Evolutionary conservation across 1,140 invertebrate genomes (phyloP).

Genomic region (Leptestheria dahalacensis): DNA sequence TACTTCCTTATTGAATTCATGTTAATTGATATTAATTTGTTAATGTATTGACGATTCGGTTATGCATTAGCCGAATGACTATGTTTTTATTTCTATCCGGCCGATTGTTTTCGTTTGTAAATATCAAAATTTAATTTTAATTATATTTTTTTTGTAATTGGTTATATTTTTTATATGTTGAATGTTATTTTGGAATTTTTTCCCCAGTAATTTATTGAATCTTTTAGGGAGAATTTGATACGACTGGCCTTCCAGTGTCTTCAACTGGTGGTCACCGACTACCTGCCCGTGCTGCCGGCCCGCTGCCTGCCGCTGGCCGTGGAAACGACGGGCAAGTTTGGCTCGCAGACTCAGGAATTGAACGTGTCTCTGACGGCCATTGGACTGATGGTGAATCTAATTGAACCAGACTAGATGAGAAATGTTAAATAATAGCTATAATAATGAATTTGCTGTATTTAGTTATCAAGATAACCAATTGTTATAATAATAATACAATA

Average conservation of each 20-base stretch:
- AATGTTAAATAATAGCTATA: no score
- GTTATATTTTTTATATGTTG: conserved; percentile 13
- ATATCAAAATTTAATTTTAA: no score
- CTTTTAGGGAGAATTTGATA: conserved; percentile 67
- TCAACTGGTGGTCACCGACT: conserved; percentile 92
- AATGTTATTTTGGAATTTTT: conserved; percentile 16
- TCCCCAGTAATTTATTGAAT: conserved; percentile 12
- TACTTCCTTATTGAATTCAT: no score
- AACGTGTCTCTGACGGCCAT: conserved; percentile 98
- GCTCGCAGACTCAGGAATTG: conserved; percentile 86
- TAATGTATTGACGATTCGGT: no score
- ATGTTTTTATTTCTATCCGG: not conserved
- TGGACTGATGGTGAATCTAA: conserved; percentile 90
- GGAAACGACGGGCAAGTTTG: conserved; percentile 89
- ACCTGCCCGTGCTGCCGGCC: conserved; percentile 73
- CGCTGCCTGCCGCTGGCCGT: conserved; percentile 76
- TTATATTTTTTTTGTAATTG: conserved; percentile 10
- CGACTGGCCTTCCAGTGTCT: conserved; percentile 89
- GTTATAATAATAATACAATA: no score
- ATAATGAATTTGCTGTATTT: not conserved
- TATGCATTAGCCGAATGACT: no score
- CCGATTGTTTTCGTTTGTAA: conserved; percentile 7
- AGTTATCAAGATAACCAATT: conserved; percentile 3
- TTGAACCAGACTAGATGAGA: no score
- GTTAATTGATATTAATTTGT: no score